These are phyloP conservation scores for Gallirallus australis DNA, from an alignment of 2,797 vertebrate genomes.

Conservation along the genomic window DNA sequence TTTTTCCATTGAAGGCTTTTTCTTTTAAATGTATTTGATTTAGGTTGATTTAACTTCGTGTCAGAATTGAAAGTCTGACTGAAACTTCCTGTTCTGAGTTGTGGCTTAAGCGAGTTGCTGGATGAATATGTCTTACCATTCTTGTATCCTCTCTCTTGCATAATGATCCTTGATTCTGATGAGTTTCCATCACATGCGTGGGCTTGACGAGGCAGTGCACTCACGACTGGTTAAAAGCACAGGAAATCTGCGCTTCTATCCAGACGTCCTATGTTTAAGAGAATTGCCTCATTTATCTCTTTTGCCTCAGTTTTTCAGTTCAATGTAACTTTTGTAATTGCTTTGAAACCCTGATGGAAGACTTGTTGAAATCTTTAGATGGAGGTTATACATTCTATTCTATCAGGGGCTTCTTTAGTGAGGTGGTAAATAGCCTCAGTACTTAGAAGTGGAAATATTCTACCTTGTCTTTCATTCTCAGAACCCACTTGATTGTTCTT, in stretches of 20 bases:
- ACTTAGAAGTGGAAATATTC: not conserved
- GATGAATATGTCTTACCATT: slow-evolving; percentile 8
- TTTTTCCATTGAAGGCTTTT: slow-evolving; percentile 58
- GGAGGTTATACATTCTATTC: not conserved
- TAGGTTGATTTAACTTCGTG: slow-evolving; percentile 53
- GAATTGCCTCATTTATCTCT: not conserved
- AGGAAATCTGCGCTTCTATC: slow-evolving; percentile 19
- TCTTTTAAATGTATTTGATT: slow-evolving; percentile 50
- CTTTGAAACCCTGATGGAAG: not conserved
- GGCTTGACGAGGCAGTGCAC: not conserved
- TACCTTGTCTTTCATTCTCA: not conserved
- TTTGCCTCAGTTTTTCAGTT: not conserved
- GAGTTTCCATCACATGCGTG: slow-evolving; percentile 47
- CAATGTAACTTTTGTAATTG: not conserved
- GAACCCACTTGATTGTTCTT: not conserved
- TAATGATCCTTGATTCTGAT: slow-evolving; percentile 34
- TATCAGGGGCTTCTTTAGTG: not conserved
- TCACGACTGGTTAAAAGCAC: not conserved
- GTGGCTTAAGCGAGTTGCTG: slow-evolving; percentile 44
- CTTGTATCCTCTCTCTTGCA: slow-evolving; percentile 37
- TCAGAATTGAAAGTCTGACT: slow-evolving; percentile 69
- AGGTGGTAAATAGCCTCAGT: not conserved
- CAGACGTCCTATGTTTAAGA: not conserved
- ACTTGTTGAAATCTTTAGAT: not conserved
- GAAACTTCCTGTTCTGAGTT: slow-evolving; percentile 66